phyloP scores from a whole-genome alignment of 1,140 invertebrate species.

The Euura lappo region DNA sequence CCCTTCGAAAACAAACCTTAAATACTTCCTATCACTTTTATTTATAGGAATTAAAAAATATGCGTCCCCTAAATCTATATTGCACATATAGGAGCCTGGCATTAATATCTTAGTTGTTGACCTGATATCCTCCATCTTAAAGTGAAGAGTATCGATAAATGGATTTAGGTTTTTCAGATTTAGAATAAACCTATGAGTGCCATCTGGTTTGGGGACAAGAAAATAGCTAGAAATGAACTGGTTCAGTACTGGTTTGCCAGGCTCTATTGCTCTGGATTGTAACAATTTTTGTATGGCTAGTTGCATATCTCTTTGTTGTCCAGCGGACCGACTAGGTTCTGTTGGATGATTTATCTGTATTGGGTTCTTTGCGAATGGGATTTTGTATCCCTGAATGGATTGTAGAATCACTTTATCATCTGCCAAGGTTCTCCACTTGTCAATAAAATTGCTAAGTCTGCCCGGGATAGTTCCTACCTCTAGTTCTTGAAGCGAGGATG shows the following conservation, averaged over 20 bases:
- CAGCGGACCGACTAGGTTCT: slow-evolving; percentile 36
- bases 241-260: slow-evolving; percentile 12
- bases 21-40: slow-evolving; percentile 15
- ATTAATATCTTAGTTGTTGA: slow-evolving; percentile 17
- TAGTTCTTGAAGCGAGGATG: slow-evolving; percentile 23
- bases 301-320: not conserved
- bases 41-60: slow-evolving; percentile 26
- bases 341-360: slow-evolving; percentile 10
- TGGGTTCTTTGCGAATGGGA: slow-evolving; percentile 25
- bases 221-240: slow-evolving; percentile 44
- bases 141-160: slow-evolving; percentile 24
- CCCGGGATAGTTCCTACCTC: slow-evolving; percentile 18
- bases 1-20: slow-evolving; percentile 21
- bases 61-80: slow-evolving; percentile 23
- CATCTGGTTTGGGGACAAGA: slow-evolving; percentile 42
- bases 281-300: slow-evolving; percentile 22
- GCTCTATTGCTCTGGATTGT: slow-evolving; percentile 23
- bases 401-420: slow-evolving; percentile 21
- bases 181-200: slow-evolving; percentile 34
- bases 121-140: slow-evolving; percentile 27
- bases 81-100: slow-evolving; percentile 15
- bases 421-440: slow-evolving; percentile 22
- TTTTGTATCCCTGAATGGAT: slow-evolving; percentile 21
- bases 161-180: slow-evolving; percentile 28
- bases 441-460: slow-evolving; percentile 9